Evolutionary conservation across 2,888 invertebrate species (phyloP), one percentile per base, ranked within the genome.

Genomic region (Cepaea hortensis): DNA sequence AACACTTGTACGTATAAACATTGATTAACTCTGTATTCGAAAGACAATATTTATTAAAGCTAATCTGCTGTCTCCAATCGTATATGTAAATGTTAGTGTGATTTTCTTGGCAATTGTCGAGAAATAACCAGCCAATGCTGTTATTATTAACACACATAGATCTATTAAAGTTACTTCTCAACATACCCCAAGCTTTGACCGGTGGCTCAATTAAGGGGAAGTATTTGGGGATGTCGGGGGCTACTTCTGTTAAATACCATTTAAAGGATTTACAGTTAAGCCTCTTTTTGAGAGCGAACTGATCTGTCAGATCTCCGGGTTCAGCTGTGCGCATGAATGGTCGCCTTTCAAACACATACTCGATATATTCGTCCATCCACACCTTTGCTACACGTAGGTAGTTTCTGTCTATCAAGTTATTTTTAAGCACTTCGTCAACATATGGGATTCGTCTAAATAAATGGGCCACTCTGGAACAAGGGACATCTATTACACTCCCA

Each of bases 381-480:
- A 85, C 85, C 9, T 7, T 50, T 7, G 81, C 81, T 13, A 85
- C 62, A 46, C 85, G 85, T 7, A 73, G 62, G 6, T 46, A 46
- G 50, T 85, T 85, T 18, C 65, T 81, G 7, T 73, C 72, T 7
- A 77, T 3, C 23, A 46, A 9, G n/a, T 81, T 20, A 20, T 72
- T 13, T 18, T 80, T 65, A 1, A n/a, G 23, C 0, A 81, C 55
- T 3, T 72, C 68, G 3, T 18, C 0, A 15, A 80, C 35, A 61
- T 85, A 81, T 3, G 81, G 81, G 11, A 80, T 55, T 35, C 3
- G 11, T 20, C 81, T 61, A 62, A 72, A 85, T 3, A 80, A 46
- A 61, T 91, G 91, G 15, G 90, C 90, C 7, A 91, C 89, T 50
- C 89, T 88, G 3, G 90, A 90, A 62, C 91, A 91, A 0, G 90